phyloP scores from a whole-genome alignment of 2,888 invertebrate genomes.

The Acanthococcus lagerstroemiae region DNA sequence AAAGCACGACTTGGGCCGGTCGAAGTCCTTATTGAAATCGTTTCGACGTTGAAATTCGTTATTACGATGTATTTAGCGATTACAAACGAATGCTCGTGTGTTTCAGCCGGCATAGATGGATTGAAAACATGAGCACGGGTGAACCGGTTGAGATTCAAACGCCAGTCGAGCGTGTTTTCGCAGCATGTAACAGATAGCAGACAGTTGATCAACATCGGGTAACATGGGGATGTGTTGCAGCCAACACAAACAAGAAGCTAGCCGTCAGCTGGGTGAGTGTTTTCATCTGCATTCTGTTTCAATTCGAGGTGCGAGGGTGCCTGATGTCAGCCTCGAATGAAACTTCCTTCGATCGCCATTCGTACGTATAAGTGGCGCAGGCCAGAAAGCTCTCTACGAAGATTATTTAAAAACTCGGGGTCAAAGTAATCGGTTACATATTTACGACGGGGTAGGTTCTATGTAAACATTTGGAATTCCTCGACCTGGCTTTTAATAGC shows the following conservation, averaged over 20 bases:
- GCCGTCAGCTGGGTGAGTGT: conserved; percentile 51
- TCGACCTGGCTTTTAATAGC: too few species aligned
- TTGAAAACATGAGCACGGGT: not conserved
- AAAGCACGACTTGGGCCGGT: too few species aligned
- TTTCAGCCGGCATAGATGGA: not conserved
- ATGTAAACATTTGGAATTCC: too few species aligned
- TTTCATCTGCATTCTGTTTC: conserved; percentile 6
- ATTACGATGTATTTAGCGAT: not conserved
- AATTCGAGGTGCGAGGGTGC: too few species aligned
- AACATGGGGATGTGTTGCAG: conserved; percentile 79
- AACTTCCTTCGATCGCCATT: too few species aligned
- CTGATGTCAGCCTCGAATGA: too few species aligned
- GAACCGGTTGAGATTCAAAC: not conserved
- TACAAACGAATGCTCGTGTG: not conserved
- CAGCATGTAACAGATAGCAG: conserved; percentile 9
- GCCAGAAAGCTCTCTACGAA: too few species aligned
- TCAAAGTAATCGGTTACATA: too few species aligned
- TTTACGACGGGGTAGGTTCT: too few species aligned
- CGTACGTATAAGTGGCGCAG: too few species aligned
- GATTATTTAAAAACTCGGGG: too few species aligned
- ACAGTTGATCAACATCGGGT: not conserved
- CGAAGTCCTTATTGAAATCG: not conserved
- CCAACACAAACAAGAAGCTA: conserved; percentile 62
- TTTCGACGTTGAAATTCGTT: not conserved
- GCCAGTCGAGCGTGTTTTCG: not conserved